Base-by-base conservation (phyloP, 2,113 vertebrate species). In the Anseranas semipalmata region DNA sequence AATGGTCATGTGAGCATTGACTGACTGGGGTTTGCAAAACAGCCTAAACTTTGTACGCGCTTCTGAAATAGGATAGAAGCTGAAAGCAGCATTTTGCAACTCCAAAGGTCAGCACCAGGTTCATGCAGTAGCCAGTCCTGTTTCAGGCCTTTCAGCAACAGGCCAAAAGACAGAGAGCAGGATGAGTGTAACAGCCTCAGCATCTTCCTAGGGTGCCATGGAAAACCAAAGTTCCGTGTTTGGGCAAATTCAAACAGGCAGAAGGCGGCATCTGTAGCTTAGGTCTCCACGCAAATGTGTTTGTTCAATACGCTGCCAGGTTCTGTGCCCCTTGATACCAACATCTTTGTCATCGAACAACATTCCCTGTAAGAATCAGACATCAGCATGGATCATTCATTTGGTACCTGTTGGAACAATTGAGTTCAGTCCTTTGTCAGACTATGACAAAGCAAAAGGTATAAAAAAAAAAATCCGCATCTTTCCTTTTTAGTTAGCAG, bases 251-350 rank as follows among this genome's bases (percentile, higher is more conserved):
- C 6, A 0, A n/a, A 1, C 21, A 68, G 32, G 30, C 30, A 16
- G 33, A 65, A 90, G 18, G 7, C 30, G 53, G 17, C 27, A 53
- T 59, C 37, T 46, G 84, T 72, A 21, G 15, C 37, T 55, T 12
- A 8, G 33, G 18, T 35, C 35, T 68, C 14, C 30, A 39, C 28
- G 16, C 11, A 25, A 10, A 0, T 8, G 12, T 3, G 8, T 3
- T 27, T 16, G 12, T 10, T 62, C 22, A 20, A 0, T 9, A 8
- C 3, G 1, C 13, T 73, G 27, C 55, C 46, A 60, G n/a, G 28
- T 27, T 37, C 70, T 85, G 32, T 2, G 2, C n/a, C 32, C 0
- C 59, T 89, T 35, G 19, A 8, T 24, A 1, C 39, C 59, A 28
- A 20, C 25, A 12, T 37, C 27, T 58, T 8, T 7, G 14, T 39